A percentile compares a stretch with the other conserved stretches of the same genome.
phyloP scores from a whole-genome alignment of 1,140 invertebrate species.

The Acromyrmex echinatior region DNA sequence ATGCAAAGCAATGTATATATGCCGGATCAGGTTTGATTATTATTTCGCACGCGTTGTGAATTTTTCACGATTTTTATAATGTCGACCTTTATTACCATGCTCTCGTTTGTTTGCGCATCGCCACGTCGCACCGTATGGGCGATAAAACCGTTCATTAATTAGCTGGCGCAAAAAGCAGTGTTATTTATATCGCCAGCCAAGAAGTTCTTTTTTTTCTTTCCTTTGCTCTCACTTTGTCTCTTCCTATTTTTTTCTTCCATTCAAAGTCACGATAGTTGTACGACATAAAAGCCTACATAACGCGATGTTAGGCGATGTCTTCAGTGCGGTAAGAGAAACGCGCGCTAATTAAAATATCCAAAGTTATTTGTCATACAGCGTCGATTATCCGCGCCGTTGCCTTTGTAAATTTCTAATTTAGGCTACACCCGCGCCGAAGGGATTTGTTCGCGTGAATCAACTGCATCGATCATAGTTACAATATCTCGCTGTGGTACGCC shows the following conservation, averaged over 20 bases:
- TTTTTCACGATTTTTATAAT: constrained; percentile 57
- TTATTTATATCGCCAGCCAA: constrained; percentile 25
- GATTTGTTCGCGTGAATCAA: constrained; percentile 16
- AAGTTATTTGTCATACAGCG: background rate
- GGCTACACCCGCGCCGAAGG: background rate
- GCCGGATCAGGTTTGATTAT: background rate
- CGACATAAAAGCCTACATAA: background rate
- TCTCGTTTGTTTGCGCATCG: constrained; percentile 18
- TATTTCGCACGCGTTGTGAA: background rate
- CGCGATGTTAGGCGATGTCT: background rate
- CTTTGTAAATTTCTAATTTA: constrained; percentile 49
- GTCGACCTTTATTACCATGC: constrained; percentile 10
- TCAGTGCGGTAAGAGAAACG: background rate
- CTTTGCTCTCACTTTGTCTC: background rate
- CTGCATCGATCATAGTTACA: background rate
- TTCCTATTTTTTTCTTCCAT: background rate
- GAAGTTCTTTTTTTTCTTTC: background rate
- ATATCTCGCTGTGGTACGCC: constrained; percentile 13
- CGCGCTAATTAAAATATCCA: constrained; percentile 36
- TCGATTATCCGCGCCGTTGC: constrained; percentile 40
- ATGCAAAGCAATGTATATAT: background rate
- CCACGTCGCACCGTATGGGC: background rate
- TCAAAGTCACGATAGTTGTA: background rate
- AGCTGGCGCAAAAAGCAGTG: constrained; percentile 39
- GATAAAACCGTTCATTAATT: constrained; percentile 50